Evolutionary conservation across 2,113 vertebrate species (phyloP), one percentile per base, ranked within the genome.

Genomic region (Pelobates fuscus): DNA sequence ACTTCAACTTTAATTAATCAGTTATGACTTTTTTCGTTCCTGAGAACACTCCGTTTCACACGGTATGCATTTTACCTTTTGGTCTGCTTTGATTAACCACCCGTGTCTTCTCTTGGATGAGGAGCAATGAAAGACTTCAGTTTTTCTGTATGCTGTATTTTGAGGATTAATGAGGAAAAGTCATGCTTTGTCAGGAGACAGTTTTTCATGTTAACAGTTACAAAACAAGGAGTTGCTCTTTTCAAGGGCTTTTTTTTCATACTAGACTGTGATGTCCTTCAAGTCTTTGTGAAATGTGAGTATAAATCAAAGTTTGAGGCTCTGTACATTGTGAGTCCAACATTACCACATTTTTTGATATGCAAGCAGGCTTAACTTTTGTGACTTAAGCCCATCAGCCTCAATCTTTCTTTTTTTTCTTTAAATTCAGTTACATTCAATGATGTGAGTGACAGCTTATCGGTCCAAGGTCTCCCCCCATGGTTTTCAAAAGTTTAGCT

Each of bases 291-390:
- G 79, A 81, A 37, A 82, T 77, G 80, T 79, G 59, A 71, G 76
- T 82, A 84, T 86, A 87, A 86, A 89, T 89, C 84, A 89, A 86
- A 89, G 81, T 58, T 73, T 81, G 75, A 88, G 84, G 82, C 83
- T 71, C 0, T 24, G 71, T 84, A 82, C 76, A 76, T 83, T 78
- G 69, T 84, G 82, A 87, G 86, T 88, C 88, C 84, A 84, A 87
- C 80, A 82, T 83, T 82, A 83, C 78, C 80, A 79, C 83, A 85
- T 89, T 91, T 91, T 92, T 89, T 88, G 86, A 87, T 89, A 85
- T 74, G 27, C 85, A 87, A 87, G 78, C 81, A 88, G 87, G 86
- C 84, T 92, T 91, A 88, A 85, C 80, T 78, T 89, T 85, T 85
- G 71, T 3, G 29, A 87, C 80, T 85, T 88, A 86, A 88, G 77